Conservation (phyloP, 2,113 vertebrate genomes). For the Triplophysa rosa region DNA sequence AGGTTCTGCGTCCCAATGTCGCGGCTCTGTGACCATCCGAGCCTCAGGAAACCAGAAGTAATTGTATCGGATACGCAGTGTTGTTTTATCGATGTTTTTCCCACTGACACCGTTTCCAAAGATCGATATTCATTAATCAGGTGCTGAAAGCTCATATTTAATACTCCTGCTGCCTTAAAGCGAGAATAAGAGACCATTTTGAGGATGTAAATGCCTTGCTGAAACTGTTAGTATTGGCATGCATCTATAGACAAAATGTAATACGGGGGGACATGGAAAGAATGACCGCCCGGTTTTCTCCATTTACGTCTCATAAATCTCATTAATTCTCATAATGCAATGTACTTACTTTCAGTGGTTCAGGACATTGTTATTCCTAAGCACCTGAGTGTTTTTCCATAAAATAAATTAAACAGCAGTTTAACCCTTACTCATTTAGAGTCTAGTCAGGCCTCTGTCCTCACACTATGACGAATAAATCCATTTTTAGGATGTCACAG, state of each 20-base stretch:
- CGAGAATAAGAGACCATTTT: background rate
- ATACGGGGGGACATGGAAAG: background rate
- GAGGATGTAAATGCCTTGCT: background rate
- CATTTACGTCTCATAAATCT: background rate
- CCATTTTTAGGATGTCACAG: background rate
- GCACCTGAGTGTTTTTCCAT: background rate
- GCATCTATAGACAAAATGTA: background rate
- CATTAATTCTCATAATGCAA: background rate
- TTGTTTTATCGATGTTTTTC: conserved; percentile 4
- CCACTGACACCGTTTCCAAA: conserved; percentile 1
- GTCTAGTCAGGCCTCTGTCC: background rate
- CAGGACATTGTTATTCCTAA: background rate
- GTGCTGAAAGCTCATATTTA: conserved; percentile 20
- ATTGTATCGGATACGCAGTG: conserved; percentile 1
- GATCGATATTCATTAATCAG: conserved; percentile 5
- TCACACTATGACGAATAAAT: background rate
- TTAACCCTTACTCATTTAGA: background rate
- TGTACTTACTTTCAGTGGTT: background rate
- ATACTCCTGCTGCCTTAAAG: background rate
- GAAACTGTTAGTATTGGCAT: background rate
- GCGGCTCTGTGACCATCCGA: background rate
- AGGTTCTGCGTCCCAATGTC: background rate
- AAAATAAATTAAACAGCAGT: background rate
- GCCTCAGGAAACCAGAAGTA: conserved; percentile 12
- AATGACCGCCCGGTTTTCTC: background rate